Evolutionary conservation across 2,888 invertebrate genomes (phyloP), one percentile per base, ranked within the genome.

Genomic region (Ephialtes manifestator): DNA sequence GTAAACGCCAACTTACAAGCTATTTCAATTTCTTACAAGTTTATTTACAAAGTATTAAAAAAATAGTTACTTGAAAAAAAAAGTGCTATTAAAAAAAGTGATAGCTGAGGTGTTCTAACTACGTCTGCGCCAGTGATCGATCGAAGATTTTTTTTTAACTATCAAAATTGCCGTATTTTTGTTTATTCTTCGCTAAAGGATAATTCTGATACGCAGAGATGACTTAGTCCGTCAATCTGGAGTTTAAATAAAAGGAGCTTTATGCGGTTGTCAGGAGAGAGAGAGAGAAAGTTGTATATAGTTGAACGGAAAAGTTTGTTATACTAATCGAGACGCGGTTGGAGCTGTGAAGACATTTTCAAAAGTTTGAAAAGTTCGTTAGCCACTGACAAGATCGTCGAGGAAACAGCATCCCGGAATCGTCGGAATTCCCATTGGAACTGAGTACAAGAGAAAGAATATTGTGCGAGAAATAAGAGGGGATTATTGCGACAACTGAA

Each of bases 201-300:
- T 35, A n/a, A 35, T 10, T 35, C 8, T 15, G 15, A 28, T 15
- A 31, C n/a, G 35, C n/a, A 68, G 79, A 78, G 65, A 85, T 85
- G 85, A 82, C 85, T 82, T 82, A 65, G 18, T 24, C 65, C 20
- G 24, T 15, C n/a, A 10, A 53, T 39, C 15, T 15, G 8, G 39
- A 68, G 53, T 77, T 43, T 46, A 43, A 43, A 78, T 13, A 13
- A 63, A 35, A 65, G n/a, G 13, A 71, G 43, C 58, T 28, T 63
- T 70, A 63, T 18, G 13, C 39, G n/a, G 13, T 76, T 53, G 8
- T 67, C 35, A 53, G 31, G 39, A 75, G 13, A 63, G 4, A 13
- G 55, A 70, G 35, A 35, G 8, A 39, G 8, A 55, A 18, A 55
- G 55, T 4, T 35, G 72, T 43, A 15, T 11, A 11, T 31, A 31